Evolutionary conservation across 2,888 invertebrate species (phyloP), one percentile per base, ranked within the genome.

Genomic region (Idaea dimidiata): DNA sequence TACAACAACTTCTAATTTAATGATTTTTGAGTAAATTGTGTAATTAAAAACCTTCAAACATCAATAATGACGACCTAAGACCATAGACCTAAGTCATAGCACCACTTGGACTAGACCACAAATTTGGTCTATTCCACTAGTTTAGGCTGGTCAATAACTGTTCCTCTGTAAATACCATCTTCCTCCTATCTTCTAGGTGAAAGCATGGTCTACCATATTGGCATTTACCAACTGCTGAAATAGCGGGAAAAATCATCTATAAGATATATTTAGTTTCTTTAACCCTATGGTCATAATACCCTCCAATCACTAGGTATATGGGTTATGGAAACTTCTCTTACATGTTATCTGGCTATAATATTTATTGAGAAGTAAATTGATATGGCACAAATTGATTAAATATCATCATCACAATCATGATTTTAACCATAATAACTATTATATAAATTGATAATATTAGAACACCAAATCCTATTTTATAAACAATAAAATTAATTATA

Each of bases 271-370:
- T 43, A 43, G 14, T 43, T 43, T n/a, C n/a, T n/a, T n/a, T 43
- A 43, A 10, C 10, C 43, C 24, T 3, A 24, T 43, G 10, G 43
- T 14, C 43, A 43, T 43, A 43, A 43, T 43, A 43, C 3, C 43
- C 43, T 43, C 43, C 14, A 14, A 14, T 43, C 43, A 43, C 14
- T 14, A 32, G 6, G 6, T 32, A 8, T 14, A 10, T 43, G 5
- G 43, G 43, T 43, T 43, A 43, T 14, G 43, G 43, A 3, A 10
- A 43, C 43, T 43, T 89, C 83, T 91, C 91, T 64, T 87, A 75
- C 86, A 78, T 87, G 79, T 91, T 92, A 83, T 91, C 88, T 86
- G 81, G 87, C 75, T 72, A 89, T 88, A 91, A 91, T 88, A 87
- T 76, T 81, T 81, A 79, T 74, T 86, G 91, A 91, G 89, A 86